Percentiles rank a stretch among this genome's conserved stretches.
Conservation (phyloP, 2,797 vertebrate species). For the Microchirus variegatus region DNA sequence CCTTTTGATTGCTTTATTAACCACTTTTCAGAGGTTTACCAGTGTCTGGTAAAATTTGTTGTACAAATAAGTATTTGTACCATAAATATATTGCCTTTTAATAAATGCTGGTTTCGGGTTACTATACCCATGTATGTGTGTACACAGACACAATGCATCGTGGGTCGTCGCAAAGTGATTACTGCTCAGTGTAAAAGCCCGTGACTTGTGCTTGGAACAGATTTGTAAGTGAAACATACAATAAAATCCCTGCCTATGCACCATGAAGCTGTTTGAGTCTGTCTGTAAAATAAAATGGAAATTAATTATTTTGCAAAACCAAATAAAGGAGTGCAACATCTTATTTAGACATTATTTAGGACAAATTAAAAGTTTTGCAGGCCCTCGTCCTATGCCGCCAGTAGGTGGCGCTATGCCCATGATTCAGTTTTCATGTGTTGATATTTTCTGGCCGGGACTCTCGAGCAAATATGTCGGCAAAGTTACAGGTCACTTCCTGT, state of each 20-base stretch:
- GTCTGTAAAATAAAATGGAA: conserved; percentile 14
- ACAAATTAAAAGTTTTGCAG: too few species aligned
- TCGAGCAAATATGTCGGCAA: too few species aligned
- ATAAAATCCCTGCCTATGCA: conserved; percentile 83
- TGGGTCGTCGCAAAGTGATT: conserved; percentile 71
- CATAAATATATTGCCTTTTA: conserved; percentile 61
- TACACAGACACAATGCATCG: conserved; percentile 73
- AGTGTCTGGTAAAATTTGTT: conserved; percentile 42
- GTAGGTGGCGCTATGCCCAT: too few species aligned
- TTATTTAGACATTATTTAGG: too few species aligned
- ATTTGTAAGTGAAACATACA: conserved; percentile 78
- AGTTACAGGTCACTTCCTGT: too few species aligned
- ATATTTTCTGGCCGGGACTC: too few species aligned
- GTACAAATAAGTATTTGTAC: conserved; percentile 59
- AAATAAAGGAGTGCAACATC: too few species aligned
- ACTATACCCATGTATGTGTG: conserved; percentile 42
- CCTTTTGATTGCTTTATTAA: conserved; percentile 25
- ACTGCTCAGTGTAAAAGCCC: conserved; percentile 72
- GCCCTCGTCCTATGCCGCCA: too few species aligned
- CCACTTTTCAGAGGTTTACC: conserved; percentile 15
- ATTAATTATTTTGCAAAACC: too few species aligned
- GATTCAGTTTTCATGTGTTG: too few species aligned
- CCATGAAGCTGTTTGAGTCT: conserved; percentile 34
- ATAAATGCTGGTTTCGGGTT: conserved; percentile 64
- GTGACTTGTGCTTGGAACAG: conserved; percentile 74